Evolutionary conservation across 2,797 vertebrate species (phyloP).

Genomic region (Typhlichthys eigenmanni): DNA sequence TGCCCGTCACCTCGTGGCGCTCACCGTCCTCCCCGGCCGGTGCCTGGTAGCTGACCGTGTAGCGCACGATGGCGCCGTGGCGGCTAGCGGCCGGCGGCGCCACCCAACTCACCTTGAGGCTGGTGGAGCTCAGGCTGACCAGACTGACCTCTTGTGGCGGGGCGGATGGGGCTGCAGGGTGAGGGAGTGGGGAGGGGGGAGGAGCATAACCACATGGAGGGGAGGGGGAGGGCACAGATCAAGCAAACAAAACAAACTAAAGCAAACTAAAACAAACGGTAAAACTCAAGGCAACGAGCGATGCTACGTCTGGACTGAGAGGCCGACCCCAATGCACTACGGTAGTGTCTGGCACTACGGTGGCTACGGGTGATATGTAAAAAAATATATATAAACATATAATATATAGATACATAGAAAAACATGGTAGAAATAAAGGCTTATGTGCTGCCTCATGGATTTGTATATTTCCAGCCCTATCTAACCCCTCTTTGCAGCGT

Average conservation of each 20-base stretch:
- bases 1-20: slow-evolving; percentile 87
- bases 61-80: slow-evolving; percentile 94
- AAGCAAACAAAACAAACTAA: slow-evolving; percentile 70
- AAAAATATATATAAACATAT: slow-evolving; percentile 14
- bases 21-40: slow-evolving; percentile 89
- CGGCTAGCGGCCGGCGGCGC: slow-evolving; percentile 92
- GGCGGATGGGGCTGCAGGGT: slow-evolving; percentile 91
- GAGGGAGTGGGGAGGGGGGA: slow-evolving; percentile 72
- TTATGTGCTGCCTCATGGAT: slow-evolving; percentile 38
- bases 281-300: slow-evolving; percentile 48
- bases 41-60: slow-evolving; percentile 95
- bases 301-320: slow-evolving; percentile 68
- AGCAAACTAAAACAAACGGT: slow-evolving; percentile 41
- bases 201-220: slow-evolving; percentile 72
- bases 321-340: slow-evolving; percentile 40
- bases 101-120: slow-evolving; percentile 99
- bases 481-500: slow-evolving; percentile 22
- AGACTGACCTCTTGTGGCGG: slow-evolving; percentile 95
- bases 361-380: slow-evolving; percentile 25
- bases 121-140: slow-evolving; percentile 92
- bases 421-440: slow-evolving; percentile 43
- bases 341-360: slow-evolving; percentile 16
- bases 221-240: slow-evolving; percentile 65
- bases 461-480: slow-evolving; percentile 36
- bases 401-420: slow-evolving; percentile 32